Percentiles rank a stretch among this genome's conserved stretches.
Conservation (phyloP, 2,113 vertebrate species). For the Campylomormyrus numenius region DNA sequence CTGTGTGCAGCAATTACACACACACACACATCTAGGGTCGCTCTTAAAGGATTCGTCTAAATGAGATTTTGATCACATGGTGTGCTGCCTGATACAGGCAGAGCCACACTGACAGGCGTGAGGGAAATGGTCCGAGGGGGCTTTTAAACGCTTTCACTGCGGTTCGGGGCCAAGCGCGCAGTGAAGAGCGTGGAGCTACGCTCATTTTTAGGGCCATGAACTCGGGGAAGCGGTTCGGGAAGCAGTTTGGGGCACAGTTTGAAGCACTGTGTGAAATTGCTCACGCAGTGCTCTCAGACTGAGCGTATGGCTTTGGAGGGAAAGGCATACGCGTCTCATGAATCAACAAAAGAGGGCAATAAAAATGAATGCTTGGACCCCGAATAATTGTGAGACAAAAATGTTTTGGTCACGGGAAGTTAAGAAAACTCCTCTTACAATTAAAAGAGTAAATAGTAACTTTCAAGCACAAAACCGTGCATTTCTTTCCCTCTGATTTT, state of each 20-base stretch:
- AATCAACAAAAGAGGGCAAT: not conserved
- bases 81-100: not conserved
- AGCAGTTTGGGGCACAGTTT: not conserved
- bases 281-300: not conserved
- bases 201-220: constrained; percentile 8
- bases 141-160: not conserved
- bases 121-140: not conserved
- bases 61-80: constrained; percentile 11
- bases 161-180: not conserved
- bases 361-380: not conserved
- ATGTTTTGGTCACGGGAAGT: not conserved
- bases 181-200: not conserved
- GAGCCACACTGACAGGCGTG: not conserved
- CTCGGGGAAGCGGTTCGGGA: not conserved
- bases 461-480: not conserved
- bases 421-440: not conserved
- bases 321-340: not conserved
- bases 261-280: not conserved
- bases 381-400: not conserved
- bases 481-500: not conserved
- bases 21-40: not conserved
- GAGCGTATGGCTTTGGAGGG: not conserved
- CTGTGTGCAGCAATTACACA: not conserved
- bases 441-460: not conserved
- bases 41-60: constrained; percentile 11